A percentile compares a stretch with the other conserved stretches of the same genome.
Conservation (phyloP, 2,888 invertebrate species). For the Pherbina coryleti region DNA sequence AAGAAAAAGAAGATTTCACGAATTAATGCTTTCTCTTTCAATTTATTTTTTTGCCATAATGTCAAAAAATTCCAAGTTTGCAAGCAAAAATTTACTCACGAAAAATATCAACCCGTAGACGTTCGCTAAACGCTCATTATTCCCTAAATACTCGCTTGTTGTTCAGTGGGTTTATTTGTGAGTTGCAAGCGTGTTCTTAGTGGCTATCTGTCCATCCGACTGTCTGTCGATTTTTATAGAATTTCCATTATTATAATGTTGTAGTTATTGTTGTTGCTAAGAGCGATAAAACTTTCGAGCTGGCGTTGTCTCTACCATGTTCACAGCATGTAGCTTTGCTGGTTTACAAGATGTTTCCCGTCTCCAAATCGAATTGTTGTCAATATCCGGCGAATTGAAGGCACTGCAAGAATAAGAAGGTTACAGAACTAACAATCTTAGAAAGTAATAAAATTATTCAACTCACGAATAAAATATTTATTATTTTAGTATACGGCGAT, state of each 20-base stretch:
- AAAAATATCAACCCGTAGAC: no score
- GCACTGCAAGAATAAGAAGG: constrained; percentile 8
- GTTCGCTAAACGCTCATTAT: neutral
- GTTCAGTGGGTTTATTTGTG: neutral
- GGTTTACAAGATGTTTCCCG: constrained; percentile 70
- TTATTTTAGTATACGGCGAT: no score
- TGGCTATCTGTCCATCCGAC: neutral
- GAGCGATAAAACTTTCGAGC: constrained; percentile 1
- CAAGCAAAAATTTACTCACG: no score
- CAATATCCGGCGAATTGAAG: constrained; percentile 60
- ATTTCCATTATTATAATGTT: constrained; percentile 61
- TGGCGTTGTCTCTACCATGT: constrained; percentile 55
- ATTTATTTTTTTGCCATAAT: no score
- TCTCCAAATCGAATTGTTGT: constrained; percentile 69
- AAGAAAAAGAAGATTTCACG: no score
- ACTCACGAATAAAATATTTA: no score
- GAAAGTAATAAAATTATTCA: no score
- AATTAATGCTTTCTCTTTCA: no score
- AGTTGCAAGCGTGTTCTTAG: constrained; percentile 49
- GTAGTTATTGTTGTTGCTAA: constrained; percentile 60
- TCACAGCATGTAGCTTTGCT: constrained; percentile 65
- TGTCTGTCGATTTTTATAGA: neutral
- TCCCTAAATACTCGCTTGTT: neutral
- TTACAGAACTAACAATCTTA: no score
- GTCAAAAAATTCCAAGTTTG: no score